Base-by-base conservation (phyloP, 2,888 invertebrate genomes). In the Chalcosyrphus nemorum region DNA sequence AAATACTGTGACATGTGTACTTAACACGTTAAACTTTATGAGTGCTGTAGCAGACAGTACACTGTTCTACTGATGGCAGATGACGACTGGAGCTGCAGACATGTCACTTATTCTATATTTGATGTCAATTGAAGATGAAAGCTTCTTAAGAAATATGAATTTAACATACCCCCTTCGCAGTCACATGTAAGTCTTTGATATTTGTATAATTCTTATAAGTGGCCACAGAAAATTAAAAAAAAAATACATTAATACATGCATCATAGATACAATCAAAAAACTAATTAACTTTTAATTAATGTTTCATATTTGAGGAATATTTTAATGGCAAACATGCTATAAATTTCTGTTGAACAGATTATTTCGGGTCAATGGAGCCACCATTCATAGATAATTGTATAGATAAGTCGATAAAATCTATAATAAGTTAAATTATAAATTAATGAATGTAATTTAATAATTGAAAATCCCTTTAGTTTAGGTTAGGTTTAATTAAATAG, bases 61-160 rank as follows among this genome's bases (percentile, higher is more conserved):
- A 43, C 9, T 43, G 43, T 43, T 17, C 7, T 43, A 43, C 43
- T 43, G 41, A 41, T 43, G 59, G 43, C 43, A 59, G 43, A 59
- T n/a, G 41, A 43, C 41, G 15, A 41, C 38, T 43, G 24, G 24
- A 21, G 43, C 15, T 27, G 59, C 35, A 57, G 56, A 57, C 38
- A 38, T 61, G 29, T 61, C 61, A 61, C 61, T 61, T 61, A 38
- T 38, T 57, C 38, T 21, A 38, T 21, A 38, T 57, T 57, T 57
- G 19, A 57, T 57, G 35, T 21, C 56, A 38, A 57, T 38, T 57
- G 29, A 13, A 38, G 35, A n/a, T 2, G 35, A 56, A 35, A 6
- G 21, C 38, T 5, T 57, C 56, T 38, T 38, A 38, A 57, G 35
- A 35, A 57, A 38, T 21, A 43, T 17, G 43, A 43, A 17, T 43